These are phyloP conservation scores for Pristionchus arcanus DNA, from an alignment of 2,888 invertebrate species.

Conservation along the genomic window DNA sequence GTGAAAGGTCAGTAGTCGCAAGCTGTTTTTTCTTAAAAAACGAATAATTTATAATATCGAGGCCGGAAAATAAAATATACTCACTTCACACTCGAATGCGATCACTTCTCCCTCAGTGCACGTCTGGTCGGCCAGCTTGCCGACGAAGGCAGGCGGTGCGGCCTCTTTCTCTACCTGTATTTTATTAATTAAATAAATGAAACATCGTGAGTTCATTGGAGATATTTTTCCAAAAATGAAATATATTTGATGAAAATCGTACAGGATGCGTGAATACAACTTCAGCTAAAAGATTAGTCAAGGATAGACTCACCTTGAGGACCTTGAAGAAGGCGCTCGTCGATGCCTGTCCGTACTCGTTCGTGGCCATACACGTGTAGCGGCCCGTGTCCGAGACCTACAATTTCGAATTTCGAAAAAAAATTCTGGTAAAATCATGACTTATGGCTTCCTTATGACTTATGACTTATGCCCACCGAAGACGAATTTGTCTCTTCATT, in stretches of 20 bases:
- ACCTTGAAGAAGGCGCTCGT: conserved; percentile 93
- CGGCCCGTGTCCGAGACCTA: conserved; percentile 73
- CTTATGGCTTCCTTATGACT: no score
- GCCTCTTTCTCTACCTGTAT: conserved; percentile 78
- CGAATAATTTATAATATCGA: background rate
- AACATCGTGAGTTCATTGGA: no score
- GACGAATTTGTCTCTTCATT: no score
- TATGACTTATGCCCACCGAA: no score
- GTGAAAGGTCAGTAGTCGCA: background rate
- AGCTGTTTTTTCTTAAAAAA: background rate
- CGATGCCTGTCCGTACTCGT: conserved; percentile 90
- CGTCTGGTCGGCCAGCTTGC: conserved; percentile 77
- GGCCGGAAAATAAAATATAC: background rate
- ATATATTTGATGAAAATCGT: no score
- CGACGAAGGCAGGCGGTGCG: conserved; percentile 79
- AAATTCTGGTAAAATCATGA: conserved; percentile 51
- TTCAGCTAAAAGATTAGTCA: no score
- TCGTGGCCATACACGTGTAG: conserved; percentile 79
- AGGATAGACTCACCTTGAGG: conserved; percentile 81
- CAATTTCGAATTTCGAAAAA: no score
- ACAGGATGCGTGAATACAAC: no score
- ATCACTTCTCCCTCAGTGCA: conserved; percentile 87
- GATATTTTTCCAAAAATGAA: no score
- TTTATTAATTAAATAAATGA: no score
- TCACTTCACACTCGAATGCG: conserved; percentile 80